Evolutionary conservation across 1,140 invertebrate genomes (phyloP).

Genomic region (Aphis gossypii): DNA sequence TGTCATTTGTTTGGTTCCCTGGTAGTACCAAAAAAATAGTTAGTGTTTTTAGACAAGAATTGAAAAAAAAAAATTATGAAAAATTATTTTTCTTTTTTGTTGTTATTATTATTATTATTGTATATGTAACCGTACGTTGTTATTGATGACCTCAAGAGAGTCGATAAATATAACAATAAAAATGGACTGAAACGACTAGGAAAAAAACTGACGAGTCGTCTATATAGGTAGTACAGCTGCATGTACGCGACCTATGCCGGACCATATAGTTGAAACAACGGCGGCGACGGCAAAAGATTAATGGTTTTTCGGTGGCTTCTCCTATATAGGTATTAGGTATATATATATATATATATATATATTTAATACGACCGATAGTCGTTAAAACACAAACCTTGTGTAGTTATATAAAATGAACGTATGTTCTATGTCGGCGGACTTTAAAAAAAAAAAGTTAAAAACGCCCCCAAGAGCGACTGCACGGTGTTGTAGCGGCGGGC

Average conservation of each 20-base stretch:
- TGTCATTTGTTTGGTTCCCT: neutral
- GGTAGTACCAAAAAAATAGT: neutral
- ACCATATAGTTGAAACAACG: slow-evolving; percentile 38
- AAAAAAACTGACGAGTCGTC: neutral
- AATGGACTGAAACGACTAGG: neutral
- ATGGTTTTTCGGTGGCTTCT: slow-evolving; percentile 49
- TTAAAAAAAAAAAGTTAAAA: slow-evolving; percentile 18
- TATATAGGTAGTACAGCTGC: neutral
- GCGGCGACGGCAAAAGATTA: slow-evolving; percentile 48
- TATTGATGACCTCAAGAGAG: slow-evolving; percentile 36
- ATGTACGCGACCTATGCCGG: slow-evolving; percentile 5
- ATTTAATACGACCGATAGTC: neutral
- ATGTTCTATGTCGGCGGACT: neutral
- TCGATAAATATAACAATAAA: slow-evolving; percentile 48
- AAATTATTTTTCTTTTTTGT: neutral
- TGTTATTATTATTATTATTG: neutral
- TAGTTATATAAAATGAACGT: neutral
- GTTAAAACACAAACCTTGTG: slow-evolving; percentile 42
- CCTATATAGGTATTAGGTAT: neutral
- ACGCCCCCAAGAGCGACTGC: slow-evolving; percentile 36
- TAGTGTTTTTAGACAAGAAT: neutral
- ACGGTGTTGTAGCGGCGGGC: neutral
- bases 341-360: neutral
- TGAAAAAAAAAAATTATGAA: neutral
- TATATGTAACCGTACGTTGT: neutral